phyloP scores from a whole-genome alignment of 2,888 invertebrate species.

The Dusona sp. region DNA sequence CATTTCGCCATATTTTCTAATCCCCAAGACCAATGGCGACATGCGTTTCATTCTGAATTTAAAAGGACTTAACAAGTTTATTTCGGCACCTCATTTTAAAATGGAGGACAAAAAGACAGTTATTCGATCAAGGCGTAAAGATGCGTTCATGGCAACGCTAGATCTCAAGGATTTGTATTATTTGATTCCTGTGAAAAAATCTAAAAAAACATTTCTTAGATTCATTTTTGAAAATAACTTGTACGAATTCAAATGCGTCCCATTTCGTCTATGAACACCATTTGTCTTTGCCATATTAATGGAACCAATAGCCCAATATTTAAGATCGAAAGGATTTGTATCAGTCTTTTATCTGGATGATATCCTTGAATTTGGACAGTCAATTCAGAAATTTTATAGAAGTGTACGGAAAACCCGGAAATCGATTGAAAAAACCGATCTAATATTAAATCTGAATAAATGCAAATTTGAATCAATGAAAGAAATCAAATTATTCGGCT shows the following conservation, averaged over 20 bases:
- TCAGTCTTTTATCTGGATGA: conserved; percentile 49
- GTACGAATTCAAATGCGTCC: conserved; percentile 23
- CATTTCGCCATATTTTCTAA: too few species aligned
- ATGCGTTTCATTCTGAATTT: background rate
- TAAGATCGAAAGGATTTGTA: conserved; percentile 41
- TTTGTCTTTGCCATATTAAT: conserved; percentile 37
- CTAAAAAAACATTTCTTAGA: background rate
- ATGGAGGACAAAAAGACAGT: background rate
- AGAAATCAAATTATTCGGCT: conserved; percentile 2
- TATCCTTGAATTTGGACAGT: conserved; percentile 24
- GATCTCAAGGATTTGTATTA: too few species aligned
- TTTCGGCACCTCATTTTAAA: too few species aligned
- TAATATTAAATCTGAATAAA: too few species aligned
- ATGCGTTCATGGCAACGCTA: too few species aligned
- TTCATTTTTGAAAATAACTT: conserved; percentile 29
- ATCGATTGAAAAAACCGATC: conserved; percentile 8
- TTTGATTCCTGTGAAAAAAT: too few species aligned
- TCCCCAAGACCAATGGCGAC: background rate
- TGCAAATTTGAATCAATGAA: too few species aligned
- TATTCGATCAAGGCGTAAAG: background rate
- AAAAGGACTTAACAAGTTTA: too few species aligned
- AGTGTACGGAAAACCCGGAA: conserved; percentile 13
- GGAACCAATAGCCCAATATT: conserved; percentile 35
- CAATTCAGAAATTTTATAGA: conserved; percentile 15
- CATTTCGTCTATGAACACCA: conserved; percentile 29